phyloP scores from a whole-genome alignment of 2,113 vertebrate genomes.

The Circaetus gallicus region DNA sequence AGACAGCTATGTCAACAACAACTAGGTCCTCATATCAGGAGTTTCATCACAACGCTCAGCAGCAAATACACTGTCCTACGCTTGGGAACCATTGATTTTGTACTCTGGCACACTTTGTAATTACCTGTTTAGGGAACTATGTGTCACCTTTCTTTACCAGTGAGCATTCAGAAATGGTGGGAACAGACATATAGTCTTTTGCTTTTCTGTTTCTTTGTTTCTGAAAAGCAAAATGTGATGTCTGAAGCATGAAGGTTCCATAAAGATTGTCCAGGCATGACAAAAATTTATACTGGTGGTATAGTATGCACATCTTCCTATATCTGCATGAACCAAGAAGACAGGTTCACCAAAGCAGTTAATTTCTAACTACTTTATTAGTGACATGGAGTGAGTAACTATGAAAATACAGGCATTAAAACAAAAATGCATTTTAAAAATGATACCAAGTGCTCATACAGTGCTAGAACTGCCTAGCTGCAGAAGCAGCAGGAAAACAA shows the following conservation, averaged over 20 bases:
- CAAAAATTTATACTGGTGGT: background rate
- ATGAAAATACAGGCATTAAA: background rate
- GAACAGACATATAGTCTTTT: background rate
- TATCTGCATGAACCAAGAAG: background rate
- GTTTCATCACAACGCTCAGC: background rate
- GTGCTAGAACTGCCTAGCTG: background rate
- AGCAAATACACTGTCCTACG: background rate
- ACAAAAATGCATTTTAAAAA: background rate
- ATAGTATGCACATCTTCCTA: background rate
- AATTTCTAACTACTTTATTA: background rate
- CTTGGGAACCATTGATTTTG: background rate
- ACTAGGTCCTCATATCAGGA: background rate
- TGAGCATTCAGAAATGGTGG: background rate
- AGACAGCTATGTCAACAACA: background rate
- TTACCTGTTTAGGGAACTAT: background rate
- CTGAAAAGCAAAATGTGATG: background rate
- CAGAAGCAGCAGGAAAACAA: background rate
- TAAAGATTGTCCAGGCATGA: background rate
- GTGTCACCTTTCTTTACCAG: background rate
- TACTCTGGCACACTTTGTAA: background rate
- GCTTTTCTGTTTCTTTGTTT: background rate
- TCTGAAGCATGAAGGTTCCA: background rate
- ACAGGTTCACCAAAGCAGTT: background rate
- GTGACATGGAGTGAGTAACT: background rate
- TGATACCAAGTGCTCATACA: background rate